Percentiles rank a stretch among this genome's conserved stretches.
Conservation (phyloP, 2,797 vertebrate genomes). For the Hoplostethus atlanticus region DNA sequence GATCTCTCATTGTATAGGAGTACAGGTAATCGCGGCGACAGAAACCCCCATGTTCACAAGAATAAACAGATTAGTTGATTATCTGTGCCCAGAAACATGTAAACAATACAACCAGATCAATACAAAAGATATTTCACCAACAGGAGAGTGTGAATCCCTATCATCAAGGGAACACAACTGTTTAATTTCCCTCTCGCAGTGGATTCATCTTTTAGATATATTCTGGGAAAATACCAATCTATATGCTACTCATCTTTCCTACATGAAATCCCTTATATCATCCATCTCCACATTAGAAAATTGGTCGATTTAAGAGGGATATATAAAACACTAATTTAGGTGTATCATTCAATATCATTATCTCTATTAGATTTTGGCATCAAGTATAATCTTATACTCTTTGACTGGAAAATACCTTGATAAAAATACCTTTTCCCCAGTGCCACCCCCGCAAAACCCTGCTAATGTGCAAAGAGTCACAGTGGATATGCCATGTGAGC, state of each 20-base stretch:
- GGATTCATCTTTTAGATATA: slow-evolving; percentile 60
- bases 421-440: slow-evolving; percentile 60
- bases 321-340: slow-evolving; percentile 56
- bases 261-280: slow-evolving; percentile 35
- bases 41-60: slow-evolving; percentile 63
- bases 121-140: slow-evolving; percentile 81
- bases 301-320: slow-evolving; percentile 58
- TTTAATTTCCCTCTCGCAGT: slow-evolving; percentile 38
- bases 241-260: slow-evolving; percentile 72
- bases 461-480: slow-evolving; percentile 59
- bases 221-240: slow-evolving; percentile 76
- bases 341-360: slow-evolving; percentile 55
- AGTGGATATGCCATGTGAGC: slow-evolving; percentile 63
- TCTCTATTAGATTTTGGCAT: slow-evolving; percentile 67
- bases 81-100: slow-evolving; percentile 82
- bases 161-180: slow-evolving; percentile 67
- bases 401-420: slow-evolving; percentile 69
- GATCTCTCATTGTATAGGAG: slow-evolving; percentile 30
- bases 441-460: slow-evolving; percentile 58
- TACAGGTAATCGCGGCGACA: slow-evolving; percentile 65
- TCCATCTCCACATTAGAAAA: slow-evolving; percentile 61
- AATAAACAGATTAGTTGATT: slow-evolving; percentile 80
- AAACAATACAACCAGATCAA: slow-evolving; percentile 84
- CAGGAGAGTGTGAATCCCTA: slow-evolving; percentile 68
- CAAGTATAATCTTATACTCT: slow-evolving; percentile 39